A percentile compares a stretch with the other conserved stretches of the same genome.
phyloP scores from a whole-genome alignment of 1,140 invertebrate species.

The Drosophila rufa region DNA sequence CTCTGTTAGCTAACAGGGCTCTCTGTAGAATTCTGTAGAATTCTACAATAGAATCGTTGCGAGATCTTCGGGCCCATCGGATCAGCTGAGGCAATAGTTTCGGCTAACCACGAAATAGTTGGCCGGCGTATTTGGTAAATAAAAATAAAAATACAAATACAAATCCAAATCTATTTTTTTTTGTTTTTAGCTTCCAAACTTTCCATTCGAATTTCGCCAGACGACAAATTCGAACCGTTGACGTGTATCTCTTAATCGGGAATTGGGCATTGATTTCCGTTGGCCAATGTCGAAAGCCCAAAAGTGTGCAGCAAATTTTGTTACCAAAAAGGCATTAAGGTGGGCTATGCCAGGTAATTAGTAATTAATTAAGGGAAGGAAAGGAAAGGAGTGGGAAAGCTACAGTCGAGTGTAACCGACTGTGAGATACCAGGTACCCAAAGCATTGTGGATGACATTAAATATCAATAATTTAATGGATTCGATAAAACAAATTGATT shows the following conservation, averaged over 20 bases:
- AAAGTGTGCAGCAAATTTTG: conserved; percentile 10
- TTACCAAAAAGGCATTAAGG: too few relatives aligned
- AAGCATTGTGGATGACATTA: too few relatives aligned
- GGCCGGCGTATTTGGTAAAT: too few relatives aligned
- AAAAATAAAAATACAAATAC: background rate
- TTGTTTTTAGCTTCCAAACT: background rate
- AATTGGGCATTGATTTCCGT: background rate
- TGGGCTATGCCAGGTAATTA: too few relatives aligned
- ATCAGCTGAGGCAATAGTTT: background rate
- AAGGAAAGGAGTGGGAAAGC: too few relatives aligned
- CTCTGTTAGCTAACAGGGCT: conserved; percentile 30
- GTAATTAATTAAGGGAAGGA: too few relatives aligned
- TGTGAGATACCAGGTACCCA: too few relatives aligned
- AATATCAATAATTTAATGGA: conserved; percentile 7
- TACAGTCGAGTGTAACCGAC: too few relatives aligned
- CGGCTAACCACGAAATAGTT: background rate
- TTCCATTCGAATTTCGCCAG: conserved; percentile 1
- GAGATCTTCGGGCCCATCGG: background rate
- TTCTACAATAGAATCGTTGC: background rate
- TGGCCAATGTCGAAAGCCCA: background rate
- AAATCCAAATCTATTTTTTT: background rate
- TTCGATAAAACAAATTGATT: conserved; percentile 10
- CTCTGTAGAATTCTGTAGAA: background rate
- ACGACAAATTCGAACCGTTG: background rate
- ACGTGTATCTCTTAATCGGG: background rate